Conservation (phyloP, 2,797 vertebrate species). For the Loris lydekkerianus region DNA sequence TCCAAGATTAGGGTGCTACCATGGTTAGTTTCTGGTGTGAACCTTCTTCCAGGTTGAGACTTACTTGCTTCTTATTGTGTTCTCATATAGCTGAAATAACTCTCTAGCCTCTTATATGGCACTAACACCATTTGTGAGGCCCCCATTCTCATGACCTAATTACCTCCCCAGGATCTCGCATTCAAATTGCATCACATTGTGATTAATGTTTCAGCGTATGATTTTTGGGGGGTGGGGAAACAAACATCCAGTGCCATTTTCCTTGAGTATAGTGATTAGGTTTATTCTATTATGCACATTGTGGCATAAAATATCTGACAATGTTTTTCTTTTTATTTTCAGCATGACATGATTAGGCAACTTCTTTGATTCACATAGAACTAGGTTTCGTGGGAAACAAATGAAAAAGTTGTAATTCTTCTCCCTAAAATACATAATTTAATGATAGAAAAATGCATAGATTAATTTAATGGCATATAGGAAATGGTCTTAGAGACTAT, state of each 20-base stretch:
- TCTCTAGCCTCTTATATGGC: not conserved
- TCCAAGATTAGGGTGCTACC: not conserved
- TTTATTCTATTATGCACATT: conserved; percentile 5
- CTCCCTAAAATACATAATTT: not conserved
- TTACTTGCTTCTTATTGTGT: not conserved
- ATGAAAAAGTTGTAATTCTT: not conserved
- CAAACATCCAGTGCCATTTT: not conserved
- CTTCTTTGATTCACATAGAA: not conserved
- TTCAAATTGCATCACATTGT: not conserved
- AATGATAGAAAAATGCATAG: not conserved
- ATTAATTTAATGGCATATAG: not conserved
- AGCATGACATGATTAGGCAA: not conserved
- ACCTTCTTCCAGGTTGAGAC: rapidly evolving
- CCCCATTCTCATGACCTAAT: not conserved
- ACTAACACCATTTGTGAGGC: not conserved
- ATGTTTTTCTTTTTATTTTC: conserved; percentile 33
- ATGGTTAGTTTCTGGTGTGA: not conserved
- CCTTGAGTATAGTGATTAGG: not conserved
- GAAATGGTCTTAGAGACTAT: not conserved
- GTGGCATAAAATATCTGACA: not conserved
- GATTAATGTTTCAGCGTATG: not conserved
- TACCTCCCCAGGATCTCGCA: not conserved
- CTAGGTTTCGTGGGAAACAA: not conserved
- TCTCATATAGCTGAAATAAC: not conserved
- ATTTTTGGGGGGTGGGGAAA: rapidly evolving